Evolutionary conservation across 2,888 invertebrate genomes (phyloP).

Genomic region (Bombyx huttoni): DNA sequence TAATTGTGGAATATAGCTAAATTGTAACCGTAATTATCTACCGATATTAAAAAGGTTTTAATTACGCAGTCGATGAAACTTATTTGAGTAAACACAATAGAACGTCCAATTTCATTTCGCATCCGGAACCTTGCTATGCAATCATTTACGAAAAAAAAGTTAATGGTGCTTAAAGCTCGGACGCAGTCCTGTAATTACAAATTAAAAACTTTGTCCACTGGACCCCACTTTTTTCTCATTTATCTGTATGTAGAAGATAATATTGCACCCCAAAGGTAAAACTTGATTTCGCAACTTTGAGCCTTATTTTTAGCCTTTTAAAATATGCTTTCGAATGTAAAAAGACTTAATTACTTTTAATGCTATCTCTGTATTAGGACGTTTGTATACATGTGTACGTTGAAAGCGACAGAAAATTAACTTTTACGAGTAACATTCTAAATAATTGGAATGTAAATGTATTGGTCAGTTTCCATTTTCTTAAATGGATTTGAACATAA

Average conservation of each 20-base stretch:
- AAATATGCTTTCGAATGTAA: slow-evolving; percentile 23
- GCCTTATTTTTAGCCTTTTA: slow-evolving; percentile 14
- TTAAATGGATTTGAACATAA: background rate
- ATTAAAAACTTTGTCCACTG: slow-evolving; percentile 67
- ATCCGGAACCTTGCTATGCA: slow-evolving; percentile 41
- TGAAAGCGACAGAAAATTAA: slow-evolving; percentile 50
- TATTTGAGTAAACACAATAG: slow-evolving; percentile 49
- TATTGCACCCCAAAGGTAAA: slow-evolving; percentile 52
- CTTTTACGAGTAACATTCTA: slow-evolving; percentile 28
- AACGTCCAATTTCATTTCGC: slow-evolving; percentile 40
- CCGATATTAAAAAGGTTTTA: background rate
- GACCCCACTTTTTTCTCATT: slow-evolving; percentile 66
- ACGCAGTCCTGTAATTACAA: slow-evolving; percentile 69
- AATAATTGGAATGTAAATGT: slow-evolving; percentile 9
- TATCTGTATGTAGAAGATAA: slow-evolving; percentile 65
- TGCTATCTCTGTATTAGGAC: slow-evolving; percentile 54
- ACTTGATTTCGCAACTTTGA: slow-evolving; percentile 10
- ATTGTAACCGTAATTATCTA: background rate
- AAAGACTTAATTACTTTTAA: slow-evolving; percentile 52
- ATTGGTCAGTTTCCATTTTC: slow-evolving; percentile 11
- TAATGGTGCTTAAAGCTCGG: slow-evolving; percentile 68
- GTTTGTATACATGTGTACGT: slow-evolving; percentile 43
- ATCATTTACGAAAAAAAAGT: slow-evolving; percentile 62
- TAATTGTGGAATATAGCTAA: background rate
- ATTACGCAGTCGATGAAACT: slow-evolving; percentile 24